Evolutionary conservation across 2,888 invertebrate species (phyloP), one percentile per base, ranked within the genome.

Genomic region (Cotesia congregata): DNA sequence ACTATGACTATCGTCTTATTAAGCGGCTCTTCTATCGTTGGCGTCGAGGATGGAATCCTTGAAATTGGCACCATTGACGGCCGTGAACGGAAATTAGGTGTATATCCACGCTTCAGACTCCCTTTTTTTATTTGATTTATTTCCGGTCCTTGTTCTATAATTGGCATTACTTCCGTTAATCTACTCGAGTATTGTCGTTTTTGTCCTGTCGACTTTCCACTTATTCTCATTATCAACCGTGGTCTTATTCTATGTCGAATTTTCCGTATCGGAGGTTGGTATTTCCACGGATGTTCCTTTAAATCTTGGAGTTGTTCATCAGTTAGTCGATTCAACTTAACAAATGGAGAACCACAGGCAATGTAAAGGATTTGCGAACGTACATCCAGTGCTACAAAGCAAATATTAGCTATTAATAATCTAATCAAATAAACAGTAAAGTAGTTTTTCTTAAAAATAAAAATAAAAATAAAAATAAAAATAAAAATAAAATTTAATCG

Each of bases 271-370:
- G 83, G 83, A 20, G 81, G 81, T 64, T 74, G 76, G 76, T 83
- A 83, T 74, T 85, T 85, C 15, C 81, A 77, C 0, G 86, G 85
- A 75, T 86, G 79, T 6, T 73, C 81, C 40, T 84, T 84, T 6
- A 87, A 72, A 72, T 90, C 89, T 9, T 91, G 87, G 74, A 93
- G 90, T 71, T 90, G 89, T 60, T 90, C 84, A 41, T 85, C 77
- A 3, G 90, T 90, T 88, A 92, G 90, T 61, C 89, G 88, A 6
- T 90, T 88, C 38, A 92, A 78, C 20, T 89, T 83, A 4, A 92
- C 92, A 67, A 90, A 87, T 60, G 91, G 84, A 0, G 91, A 91
- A 84, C 89, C 90, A 84, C 92, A 92, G 75, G 91, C 90, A 50
- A 92, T 85, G 74, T 91, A 88, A 74, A 92, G 85, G 77, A 93